Conservation (phyloP, 2,888 invertebrate genomes). For the Mesorhabditis belari region DNA sequence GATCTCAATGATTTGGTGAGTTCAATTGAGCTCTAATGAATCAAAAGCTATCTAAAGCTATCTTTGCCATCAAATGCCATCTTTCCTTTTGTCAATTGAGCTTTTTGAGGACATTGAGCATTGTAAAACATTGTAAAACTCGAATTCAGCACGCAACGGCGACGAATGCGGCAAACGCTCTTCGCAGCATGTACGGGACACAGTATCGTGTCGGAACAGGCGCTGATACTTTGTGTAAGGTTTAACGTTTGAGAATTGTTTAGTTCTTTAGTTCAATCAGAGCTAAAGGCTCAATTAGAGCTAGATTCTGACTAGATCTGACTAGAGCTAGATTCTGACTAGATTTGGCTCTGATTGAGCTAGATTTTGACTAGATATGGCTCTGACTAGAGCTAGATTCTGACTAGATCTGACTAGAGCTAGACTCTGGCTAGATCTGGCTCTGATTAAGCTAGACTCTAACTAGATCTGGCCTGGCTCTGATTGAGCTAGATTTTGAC, state of each 20-base stretch:
- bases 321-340: too few species aligned
- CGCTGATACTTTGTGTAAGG: slow-evolving; percentile 47
- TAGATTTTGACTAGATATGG: too few species aligned
- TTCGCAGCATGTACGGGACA: slow-evolving; percentile 46
- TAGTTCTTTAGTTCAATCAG: neutral
- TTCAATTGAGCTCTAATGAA: neutral
- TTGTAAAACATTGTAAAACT: neutral
- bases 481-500: neutral
- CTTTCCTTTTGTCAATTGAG: too few species aligned
- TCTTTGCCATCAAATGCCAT: too few species aligned
- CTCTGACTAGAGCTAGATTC: too few species aligned
- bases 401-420: too few species aligned
- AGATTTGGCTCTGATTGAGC: too few species aligned
- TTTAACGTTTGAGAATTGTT: neutral
- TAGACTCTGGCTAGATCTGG: too few species aligned
- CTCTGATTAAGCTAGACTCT: too few species aligned
- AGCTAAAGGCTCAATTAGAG: too few species aligned
- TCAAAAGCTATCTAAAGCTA: too few species aligned
- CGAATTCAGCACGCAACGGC: slow-evolving; percentile 43
- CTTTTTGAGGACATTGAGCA: neutral
- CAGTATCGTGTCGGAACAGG: slow-evolving; percentile 52
- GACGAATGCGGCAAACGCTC: slow-evolving; percentile 40
- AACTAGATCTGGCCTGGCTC: neutral
- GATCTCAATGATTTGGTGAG: slow-evolving; percentile 42
- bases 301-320: too few species aligned